Percentiles rank a stretch among this genome's conserved stretches.
phyloP scores from a whole-genome alignment of 53 echinoderm and acorn worm species.

The Luidia sarsii region DNA sequence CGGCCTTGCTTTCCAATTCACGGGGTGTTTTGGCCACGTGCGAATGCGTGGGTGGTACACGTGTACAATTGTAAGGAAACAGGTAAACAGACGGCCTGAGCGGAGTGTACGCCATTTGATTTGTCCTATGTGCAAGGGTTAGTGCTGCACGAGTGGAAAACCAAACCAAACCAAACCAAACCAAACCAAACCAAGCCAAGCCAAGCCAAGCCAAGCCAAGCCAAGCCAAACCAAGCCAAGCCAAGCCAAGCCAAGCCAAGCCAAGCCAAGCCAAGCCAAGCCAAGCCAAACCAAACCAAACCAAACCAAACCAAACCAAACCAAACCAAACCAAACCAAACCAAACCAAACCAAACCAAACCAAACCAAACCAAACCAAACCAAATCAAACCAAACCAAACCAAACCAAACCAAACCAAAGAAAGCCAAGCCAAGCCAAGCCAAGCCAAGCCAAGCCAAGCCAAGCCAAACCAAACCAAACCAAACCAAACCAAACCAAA shows the following conservation, averaged over 20 bases:
- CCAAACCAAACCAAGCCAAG: not conserved
- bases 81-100: too few relatives aligned
- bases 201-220: not conserved
- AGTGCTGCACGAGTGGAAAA: not conserved
- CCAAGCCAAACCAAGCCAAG: not conserved
- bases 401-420: slow-evolving; percentile 5
- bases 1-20: too few relatives aligned
- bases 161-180: not conserved
- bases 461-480: too few relatives aligned
- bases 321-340: slow-evolving; percentile 25
- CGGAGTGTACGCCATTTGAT: too few relatives aligned
- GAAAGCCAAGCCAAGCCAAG: too few relatives aligned
- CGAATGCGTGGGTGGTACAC: too few relatives aligned
- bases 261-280: not conserved
- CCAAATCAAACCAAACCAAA: slow-evolving; percentile 4
- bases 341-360: slow-evolving; percentile 3
- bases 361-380: slow-evolving; percentile 3
- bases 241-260: too few relatives aligned
- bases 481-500: too few relatives aligned
- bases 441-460: too few relatives aligned
- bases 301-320: not conserved
- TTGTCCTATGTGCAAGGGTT: too few relatives aligned
- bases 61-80: too few relatives aligned
- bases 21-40: too few relatives aligned
- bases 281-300: not conserved